Evolutionary conservation across 2,113 vertebrate species (phyloP).

Genomic region (Cacatua alba): DNA sequence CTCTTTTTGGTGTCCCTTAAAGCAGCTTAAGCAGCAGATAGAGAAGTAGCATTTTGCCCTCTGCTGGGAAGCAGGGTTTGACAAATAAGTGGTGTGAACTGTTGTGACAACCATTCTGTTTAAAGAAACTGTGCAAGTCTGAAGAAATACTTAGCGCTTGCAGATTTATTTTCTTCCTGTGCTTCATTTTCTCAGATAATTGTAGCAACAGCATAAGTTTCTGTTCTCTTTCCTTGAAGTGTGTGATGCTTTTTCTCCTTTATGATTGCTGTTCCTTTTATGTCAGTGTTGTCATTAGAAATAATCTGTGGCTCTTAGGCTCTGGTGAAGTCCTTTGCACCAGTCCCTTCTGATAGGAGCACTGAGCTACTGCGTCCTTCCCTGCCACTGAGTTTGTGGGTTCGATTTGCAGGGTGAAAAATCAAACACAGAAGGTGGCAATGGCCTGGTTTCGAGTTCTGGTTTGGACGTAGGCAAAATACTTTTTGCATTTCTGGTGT

Average conservation of each 20-base stretch:
- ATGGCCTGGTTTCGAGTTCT: neutral
- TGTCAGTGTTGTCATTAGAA: neutral
- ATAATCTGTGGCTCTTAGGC: neutral
- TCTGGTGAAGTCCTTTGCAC: neutral
- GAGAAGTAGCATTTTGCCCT: conserved; percentile 57
- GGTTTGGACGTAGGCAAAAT: neutral
- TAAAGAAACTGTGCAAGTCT: neutral
- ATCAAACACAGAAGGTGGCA: neutral
- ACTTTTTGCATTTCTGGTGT: neutral
- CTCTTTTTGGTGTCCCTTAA: neutral
- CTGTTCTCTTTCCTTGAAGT: neutral
- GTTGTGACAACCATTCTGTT: neutral
- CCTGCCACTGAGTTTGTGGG: neutral
- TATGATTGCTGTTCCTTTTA: neutral
- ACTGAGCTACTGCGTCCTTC: neutral
- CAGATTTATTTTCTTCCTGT: neutral
- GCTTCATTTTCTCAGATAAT: neutral
- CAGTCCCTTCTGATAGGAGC: neutral
- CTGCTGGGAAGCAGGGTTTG: conserved; percentile 56
- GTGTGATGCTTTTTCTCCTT: neutral
- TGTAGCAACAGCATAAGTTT: neutral
- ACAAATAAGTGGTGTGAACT: neutral
- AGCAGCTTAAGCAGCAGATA: neutral
- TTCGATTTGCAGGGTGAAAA: neutral
- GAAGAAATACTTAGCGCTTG: neutral